A percentile compares a stretch with the other conserved stretches of the same genome.
Conservation (phyloP, 1,140 invertebrate genomes). For the Saxidomus purpurata region DNA sequence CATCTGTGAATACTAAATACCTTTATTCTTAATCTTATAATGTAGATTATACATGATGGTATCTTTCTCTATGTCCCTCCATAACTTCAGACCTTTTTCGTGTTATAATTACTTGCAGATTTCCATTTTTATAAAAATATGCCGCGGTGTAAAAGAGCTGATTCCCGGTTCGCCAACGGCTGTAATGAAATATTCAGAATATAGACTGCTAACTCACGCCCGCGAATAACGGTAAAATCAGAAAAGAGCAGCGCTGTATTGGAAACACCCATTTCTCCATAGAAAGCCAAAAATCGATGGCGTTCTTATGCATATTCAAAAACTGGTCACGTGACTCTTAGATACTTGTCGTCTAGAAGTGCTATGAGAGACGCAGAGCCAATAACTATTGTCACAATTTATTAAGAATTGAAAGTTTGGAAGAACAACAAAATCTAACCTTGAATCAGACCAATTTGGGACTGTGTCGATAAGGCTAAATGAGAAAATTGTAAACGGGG, state of each 20-base stretch:
- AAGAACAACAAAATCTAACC: constrained; percentile 56
- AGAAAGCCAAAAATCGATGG: constrained; percentile 49
- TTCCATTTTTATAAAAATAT: neutral
- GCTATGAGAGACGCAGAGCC: constrained; percentile 53
- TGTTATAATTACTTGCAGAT: neutral
- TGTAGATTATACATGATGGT: too few relatives aligned
- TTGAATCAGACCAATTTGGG: constrained; percentile 29
- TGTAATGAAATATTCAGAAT: neutral
- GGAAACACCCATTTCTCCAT: constrained; percentile 39
- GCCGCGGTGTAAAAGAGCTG: neutral
- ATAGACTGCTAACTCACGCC: neutral
- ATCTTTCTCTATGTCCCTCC: too few relatives aligned
- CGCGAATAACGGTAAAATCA: constrained; percentile 61
- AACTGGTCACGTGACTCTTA: constrained; percentile 27
- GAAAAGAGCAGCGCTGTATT: constrained; percentile 51
- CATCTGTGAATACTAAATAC: too few relatives aligned
- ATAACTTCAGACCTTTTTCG: too few relatives aligned
- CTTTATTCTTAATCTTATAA: too few relatives aligned
- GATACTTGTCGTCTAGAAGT: constrained; percentile 50
- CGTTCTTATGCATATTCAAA: constrained; percentile 49
- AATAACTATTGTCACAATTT: constrained; percentile 65
- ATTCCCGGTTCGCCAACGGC: neutral
- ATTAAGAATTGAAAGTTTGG: constrained; percentile 60
- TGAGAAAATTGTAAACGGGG: constrained; percentile 44
- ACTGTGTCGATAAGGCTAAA: constrained; percentile 19